phyloP scores from a whole-genome alignment of 2,113 vertebrate genomes.

The Petromus typicus region DNA sequence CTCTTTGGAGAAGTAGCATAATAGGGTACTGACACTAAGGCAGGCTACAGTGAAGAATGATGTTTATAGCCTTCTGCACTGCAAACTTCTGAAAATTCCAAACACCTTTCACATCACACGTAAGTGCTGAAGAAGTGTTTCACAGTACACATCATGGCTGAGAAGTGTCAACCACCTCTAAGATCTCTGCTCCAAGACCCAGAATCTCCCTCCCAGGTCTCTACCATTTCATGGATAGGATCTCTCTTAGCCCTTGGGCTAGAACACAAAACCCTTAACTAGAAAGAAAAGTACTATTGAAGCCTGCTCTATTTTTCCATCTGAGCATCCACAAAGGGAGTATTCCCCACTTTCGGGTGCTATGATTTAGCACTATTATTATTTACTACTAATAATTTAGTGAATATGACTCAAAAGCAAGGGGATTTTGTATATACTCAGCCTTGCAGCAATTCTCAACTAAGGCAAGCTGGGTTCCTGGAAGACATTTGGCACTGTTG shows the following conservation, averaged over 20 bases:
- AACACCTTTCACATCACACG: background rate
- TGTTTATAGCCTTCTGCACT: background rate
- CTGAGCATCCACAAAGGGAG: background rate
- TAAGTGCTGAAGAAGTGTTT: background rate
- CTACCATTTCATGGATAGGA: background rate
- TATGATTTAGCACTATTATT: background rate
- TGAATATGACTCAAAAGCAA: background rate
- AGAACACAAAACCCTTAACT: background rate
- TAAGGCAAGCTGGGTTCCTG: background rate
- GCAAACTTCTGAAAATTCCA: background rate
- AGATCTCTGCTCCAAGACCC: background rate
- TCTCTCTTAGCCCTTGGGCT: background rate
- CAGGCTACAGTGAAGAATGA: rapidly evolving
- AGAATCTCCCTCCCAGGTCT: background rate
- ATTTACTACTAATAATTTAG: background rate
- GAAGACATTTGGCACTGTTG: background rate
- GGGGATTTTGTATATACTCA: background rate
- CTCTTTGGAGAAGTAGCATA: background rate
- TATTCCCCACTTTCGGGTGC: background rate
- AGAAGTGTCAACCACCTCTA: background rate
- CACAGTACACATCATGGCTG: background rate
- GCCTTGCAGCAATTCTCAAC: background rate
- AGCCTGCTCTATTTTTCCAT: background rate
- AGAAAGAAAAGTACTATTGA: background rate
- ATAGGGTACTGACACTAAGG: background rate